Evolutionary conservation across 2,888 invertebrate species (phyloP).

Genomic region (Cataglyphis albicans): DNA sequence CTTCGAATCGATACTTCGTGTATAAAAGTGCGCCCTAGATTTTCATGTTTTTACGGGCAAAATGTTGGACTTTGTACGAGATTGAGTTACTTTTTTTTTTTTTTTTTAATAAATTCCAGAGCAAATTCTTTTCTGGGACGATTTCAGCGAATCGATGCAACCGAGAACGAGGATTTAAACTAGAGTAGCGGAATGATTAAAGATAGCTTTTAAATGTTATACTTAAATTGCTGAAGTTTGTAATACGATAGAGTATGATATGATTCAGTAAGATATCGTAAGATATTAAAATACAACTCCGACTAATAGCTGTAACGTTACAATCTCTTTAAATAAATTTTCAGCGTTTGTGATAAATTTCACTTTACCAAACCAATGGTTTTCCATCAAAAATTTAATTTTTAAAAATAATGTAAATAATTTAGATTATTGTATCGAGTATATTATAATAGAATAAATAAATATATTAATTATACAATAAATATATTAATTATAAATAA

Average conservation of each 20-base stretch:
- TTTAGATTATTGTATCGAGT: background rate
- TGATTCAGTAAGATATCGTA: too few relatives aligned
- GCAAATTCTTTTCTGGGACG: constrained; percentile 1
- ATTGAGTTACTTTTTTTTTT: constrained; percentile 21
- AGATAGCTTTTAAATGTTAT: background rate
- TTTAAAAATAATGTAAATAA: background rate
- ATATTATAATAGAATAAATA: background rate
- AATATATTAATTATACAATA: background rate
- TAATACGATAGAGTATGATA: background rate
- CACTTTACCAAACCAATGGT: background rate
- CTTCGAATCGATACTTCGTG: constrained; percentile 42
- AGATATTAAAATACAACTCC: background rate
- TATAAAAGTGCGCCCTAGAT: constrained; percentile 42
- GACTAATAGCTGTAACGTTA: background rate
- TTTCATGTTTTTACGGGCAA: constrained; percentile 50
- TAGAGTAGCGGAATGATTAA: background rate
- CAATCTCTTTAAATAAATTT: constrained; percentile 8
- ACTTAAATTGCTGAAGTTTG: background rate
- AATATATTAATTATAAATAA: too few relatives aligned
- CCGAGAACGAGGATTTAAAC: constrained; percentile 10
- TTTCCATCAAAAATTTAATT: background rate
- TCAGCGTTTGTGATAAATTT: background rate
- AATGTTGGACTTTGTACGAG: constrained; percentile 36
- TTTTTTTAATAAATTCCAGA: constrained; percentile 26
- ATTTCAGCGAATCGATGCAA: constrained; percentile 15